These are phyloP conservation scores for Eilema griseolum DNA, from an alignment of 2,888 invertebrate species.

Conservation along the genomic window DNA sequence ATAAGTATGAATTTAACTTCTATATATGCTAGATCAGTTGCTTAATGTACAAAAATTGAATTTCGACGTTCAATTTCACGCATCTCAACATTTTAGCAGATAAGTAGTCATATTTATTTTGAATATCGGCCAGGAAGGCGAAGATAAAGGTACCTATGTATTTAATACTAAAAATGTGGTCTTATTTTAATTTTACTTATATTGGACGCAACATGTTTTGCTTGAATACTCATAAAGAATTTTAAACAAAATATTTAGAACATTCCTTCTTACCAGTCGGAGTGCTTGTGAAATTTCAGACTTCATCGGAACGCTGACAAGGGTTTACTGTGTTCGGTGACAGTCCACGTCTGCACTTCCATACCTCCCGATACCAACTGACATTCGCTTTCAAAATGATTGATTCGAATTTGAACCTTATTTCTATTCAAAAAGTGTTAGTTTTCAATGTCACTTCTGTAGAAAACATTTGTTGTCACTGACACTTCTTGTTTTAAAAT, in stretches of 20 bases:
- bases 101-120: too few species aligned
- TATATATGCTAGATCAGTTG: too few species aligned
- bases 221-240: neutral
- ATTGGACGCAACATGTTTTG: too few species aligned
- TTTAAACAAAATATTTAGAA: constrained; percentile 31
- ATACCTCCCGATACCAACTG: constrained; percentile 34
- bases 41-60: too few species aligned
- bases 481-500: constrained; percentile 35
- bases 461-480: constrained; percentile 6
- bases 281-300: constrained; percentile 44
- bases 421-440: accelerated
- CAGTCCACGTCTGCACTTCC: constrained; percentile 57
- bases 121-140: too few species aligned
- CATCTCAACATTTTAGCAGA: too few species aligned
- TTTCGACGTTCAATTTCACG: too few species aligned
- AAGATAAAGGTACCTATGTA: too few species aligned
- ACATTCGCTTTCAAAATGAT: constrained; percentile 22
- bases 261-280: constrained; percentile 29
- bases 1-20: too few species aligned
- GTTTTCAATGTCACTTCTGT: neutral
- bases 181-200: neutral
- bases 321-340: constrained; percentile 59
- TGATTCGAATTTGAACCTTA: constrained; percentile 17
- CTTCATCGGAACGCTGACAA: constrained; percentile 55
- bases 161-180: neutral